These are phyloP conservation scores for Epizoanthus stellaris DNA, from an alignment of 92 coral and sea anemone genomes.

Conservation along the genomic window DNA sequence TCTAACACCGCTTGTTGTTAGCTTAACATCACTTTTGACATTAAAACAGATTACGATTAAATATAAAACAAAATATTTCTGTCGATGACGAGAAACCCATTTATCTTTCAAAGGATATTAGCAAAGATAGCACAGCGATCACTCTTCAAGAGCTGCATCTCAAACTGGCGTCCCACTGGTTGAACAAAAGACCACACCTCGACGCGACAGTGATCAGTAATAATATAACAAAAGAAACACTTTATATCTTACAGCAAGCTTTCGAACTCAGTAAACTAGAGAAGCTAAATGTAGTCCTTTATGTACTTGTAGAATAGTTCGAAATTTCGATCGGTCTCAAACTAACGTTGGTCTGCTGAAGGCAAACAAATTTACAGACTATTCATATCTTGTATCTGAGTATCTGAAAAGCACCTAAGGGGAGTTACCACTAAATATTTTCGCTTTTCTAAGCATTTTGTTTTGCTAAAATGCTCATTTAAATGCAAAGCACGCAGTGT, in stretches of 20 bases:
- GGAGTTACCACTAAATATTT: no score
- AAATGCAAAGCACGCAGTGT: no score
- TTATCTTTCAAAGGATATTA: not conserved
- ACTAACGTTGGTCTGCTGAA: no score
- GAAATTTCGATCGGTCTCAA: not conserved
- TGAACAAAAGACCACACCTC: not conserved
- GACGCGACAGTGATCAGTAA: not conserved
- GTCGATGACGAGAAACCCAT: slow-evolving; percentile 5
- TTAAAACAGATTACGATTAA: not conserved
- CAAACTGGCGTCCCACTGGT: not conserved
- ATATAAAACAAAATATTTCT: not conserved
- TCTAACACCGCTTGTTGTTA: not conserved
- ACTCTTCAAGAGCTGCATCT: not conserved
- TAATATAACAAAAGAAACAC: not conserved
- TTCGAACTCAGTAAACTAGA: not conserved
- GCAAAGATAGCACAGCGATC: not conserved
- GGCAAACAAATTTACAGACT: no score
- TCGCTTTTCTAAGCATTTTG: no score
- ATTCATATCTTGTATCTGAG: no score
- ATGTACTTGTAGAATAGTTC: not conserved
- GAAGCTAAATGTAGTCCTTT: not conserved
- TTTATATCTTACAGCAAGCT: not conserved
- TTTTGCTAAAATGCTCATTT: no score
- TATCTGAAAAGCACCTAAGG: no score
- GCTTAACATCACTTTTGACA: not conserved